Evolutionary conservation across 1,140 invertebrate genomes (phyloP), one percentile per base, ranked within the genome.

Genomic region (Rhagoletis pomonella): DNA sequence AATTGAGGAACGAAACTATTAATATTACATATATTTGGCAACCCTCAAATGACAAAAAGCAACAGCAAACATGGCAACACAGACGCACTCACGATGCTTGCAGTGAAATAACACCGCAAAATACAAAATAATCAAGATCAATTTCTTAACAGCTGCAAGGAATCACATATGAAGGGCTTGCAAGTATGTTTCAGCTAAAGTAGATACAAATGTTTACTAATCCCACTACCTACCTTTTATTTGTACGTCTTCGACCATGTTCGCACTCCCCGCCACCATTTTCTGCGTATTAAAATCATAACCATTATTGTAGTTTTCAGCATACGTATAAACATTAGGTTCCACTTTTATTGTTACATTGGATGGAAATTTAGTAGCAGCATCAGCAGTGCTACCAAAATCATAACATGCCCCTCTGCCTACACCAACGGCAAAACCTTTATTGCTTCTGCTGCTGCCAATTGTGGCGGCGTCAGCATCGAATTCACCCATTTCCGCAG

Each of bases 401-500:
- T 19, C 17, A 50, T 55, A 47, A 29, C 29, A 55, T 10, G 50
- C 50, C 50, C 50, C 10, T 55, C 2, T 55, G 50, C 50, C 50
- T 7, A 7, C 50, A 7, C 2, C 50, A 55, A 55, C 50, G 50
- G 50, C 50, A 55, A 47, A 81, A 55, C 44, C 9, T 55, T 81
- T 17, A 19, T n/a, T 81, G 42, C 47, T 73, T 44, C 42, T 47
- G 69, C 69, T 50, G 69, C 42, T 55, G 47, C 44, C 55, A 12
- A 3, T 55, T 47, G 17, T 19, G 6, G 47, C 14, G 47, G 47
- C 47, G 73, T 55, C 73, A 55, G 12, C n/a, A 10, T 81, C 47
- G 19, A 58, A 17, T 47, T 81, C 73, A 10, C 2, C 73, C 17
- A 81, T 81, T 81, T 81, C 73, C 73, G 73, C 73, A 81, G 73